Conservation (phyloP, 2,113 vertebrate species). For the Taxidea taxus region DNA sequence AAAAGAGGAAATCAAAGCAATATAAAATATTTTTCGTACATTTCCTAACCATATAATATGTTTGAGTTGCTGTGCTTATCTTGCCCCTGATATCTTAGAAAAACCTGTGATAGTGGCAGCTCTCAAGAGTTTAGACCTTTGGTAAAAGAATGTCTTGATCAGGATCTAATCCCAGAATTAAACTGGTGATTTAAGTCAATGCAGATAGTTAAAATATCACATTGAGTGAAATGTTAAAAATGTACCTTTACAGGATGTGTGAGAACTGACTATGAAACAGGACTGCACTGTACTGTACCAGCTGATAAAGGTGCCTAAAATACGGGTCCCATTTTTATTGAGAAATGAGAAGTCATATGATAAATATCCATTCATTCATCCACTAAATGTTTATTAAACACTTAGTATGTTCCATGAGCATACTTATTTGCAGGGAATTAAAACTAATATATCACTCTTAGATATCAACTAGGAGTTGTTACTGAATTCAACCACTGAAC, state of each 20-base stretch:
- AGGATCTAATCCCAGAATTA: background rate
- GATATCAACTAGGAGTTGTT: background rate
- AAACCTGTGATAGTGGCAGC: background rate
- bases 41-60: background rate
- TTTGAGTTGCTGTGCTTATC: background rate
- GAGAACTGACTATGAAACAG: background rate
- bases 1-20: background rate
- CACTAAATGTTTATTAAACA: background rate
- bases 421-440: constrained; percentile 22
- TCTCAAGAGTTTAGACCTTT: background rate
- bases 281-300: rapidly evolving
- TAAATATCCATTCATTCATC: background rate
- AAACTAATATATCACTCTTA: background rate
- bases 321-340: background rate
- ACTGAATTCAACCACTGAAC: background rate
- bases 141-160: background rate
- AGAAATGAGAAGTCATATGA: background rate
- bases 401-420: background rate
- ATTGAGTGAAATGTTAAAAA: background rate
- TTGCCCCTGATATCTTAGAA: background rate
- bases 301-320: background rate
- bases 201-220: background rate
- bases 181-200: background rate
- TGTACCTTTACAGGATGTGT: background rate
- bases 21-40: background rate